These are phyloP conservation scores for Ancistrus triradiatus DNA, from an alignment of 2,113 vertebrate genomes.

Conservation along the genomic window DNA sequence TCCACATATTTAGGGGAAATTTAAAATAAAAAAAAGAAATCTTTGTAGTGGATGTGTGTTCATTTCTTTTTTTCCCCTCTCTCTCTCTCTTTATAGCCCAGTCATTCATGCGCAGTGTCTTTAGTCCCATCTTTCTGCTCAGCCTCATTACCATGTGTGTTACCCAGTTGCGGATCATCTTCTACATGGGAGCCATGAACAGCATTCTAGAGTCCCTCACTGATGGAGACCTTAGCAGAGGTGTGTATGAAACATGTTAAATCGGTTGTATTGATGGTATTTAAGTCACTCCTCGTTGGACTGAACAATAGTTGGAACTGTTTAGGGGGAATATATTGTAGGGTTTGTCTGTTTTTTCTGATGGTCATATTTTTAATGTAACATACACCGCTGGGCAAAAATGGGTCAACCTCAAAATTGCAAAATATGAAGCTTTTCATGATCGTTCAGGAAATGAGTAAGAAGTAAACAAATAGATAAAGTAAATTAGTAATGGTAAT, in stretches of 20 bases:
- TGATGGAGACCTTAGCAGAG: slow-evolving; percentile 72
- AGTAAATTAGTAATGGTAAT: too few relatives aligned
- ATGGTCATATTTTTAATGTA: too few relatives aligned
- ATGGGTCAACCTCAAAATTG: too few relatives aligned
- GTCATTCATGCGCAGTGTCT: slow-evolving; percentile 91
- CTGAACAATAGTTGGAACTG: too few relatives aligned
- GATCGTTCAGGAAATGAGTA: too few relatives aligned
- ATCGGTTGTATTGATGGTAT: too few relatives aligned
- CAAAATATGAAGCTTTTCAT: too few relatives aligned
- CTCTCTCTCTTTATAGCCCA: slow-evolving; percentile 63
- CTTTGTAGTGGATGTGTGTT: not conserved
- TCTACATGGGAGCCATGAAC: slow-evolving; percentile 99
- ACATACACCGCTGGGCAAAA: too few relatives aligned
- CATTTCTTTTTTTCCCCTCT: slow-evolving; percentile 2
- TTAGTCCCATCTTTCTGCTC: slow-evolving; percentile 92
- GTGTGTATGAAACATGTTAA: slow-evolving; percentile 42
- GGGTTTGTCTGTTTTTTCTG: too few relatives aligned
- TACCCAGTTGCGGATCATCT: slow-evolving; percentile 94
- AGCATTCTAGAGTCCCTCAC: slow-evolving; percentile 86
- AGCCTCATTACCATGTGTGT: slow-evolving; percentile 98
- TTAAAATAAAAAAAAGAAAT: not conserved
- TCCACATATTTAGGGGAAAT: not conserved
- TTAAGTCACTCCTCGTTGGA: too few relatives aligned
- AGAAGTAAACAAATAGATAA: too few relatives aligned
- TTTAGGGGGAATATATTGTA: too few relatives aligned